Evolutionary conservation across 2,888 invertebrate species (phyloP), one percentile per base, ranked within the genome.

Genomic region (Eupeodes latifasciatus): DNA sequence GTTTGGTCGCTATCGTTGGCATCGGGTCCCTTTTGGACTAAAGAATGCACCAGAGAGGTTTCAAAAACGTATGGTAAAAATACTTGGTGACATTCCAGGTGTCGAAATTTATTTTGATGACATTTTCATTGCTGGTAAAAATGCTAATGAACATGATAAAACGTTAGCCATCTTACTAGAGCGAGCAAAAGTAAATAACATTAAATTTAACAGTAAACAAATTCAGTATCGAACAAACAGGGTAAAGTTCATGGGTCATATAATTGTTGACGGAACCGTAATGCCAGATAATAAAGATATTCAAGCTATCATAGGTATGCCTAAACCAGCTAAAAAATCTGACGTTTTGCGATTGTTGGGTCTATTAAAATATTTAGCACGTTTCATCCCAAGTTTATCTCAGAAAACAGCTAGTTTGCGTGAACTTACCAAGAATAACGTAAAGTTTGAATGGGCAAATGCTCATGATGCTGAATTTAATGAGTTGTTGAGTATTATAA

Each of bases 21-120:
- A 85, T 53, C 66, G 1, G 92, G 44, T 62, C 10, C 62, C 62
- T 11, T 62, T 92, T 91, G 92, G 92, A 1, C 47, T 92, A 4
- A 91, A 90, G 10, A 82, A 89, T 2, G 90, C 91, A 4, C 90
- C 92, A 6, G 92, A 92, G 90, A 91, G 91, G 19, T 92, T 92
- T 89, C 91, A 92, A 81, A 89, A 85, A 51, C 89, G 89, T 64
- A 91, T 91, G 85, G 89, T 90, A 47, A 85, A 82, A 34, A 90
- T 91, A 19, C 92, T 92, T 87, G 92, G 91, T 27, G 91, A 92
- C 62, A 92, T 92, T 51, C 89, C 91, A 27, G 91, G 91, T 6
- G 91, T 92, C 9, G 74, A 90, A n/a, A 83, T 92, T 5, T 92
- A 92, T 82, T 91, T 92, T 78, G 92, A 93, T 90, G 92, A 92